Evolutionary conservation across 2,888 invertebrate genomes (phyloP), one percentile per base, ranked within the genome.

Genomic region (Mamestra brassicae): DNA sequence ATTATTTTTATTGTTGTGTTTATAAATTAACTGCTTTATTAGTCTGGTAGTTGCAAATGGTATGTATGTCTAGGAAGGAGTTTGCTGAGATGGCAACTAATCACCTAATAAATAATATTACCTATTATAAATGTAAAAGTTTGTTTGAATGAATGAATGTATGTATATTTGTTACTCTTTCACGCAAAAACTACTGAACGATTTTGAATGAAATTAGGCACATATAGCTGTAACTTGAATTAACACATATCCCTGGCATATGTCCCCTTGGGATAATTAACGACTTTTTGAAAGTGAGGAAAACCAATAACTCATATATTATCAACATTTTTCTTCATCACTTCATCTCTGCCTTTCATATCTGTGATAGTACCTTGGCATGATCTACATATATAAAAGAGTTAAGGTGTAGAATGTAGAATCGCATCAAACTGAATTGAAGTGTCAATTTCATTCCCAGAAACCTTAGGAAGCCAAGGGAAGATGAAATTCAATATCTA

Each of bases 401-500:
- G 17, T 17, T 4, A 13, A 69, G 34, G 17, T 13, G 10, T 52
- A 15, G 26, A 42, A 6, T 17, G 15, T 42, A 36, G n/a, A 13
- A 8, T 42, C 2, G 3, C 50, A 50, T 52, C 11, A 72, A 42
- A 17, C n/a, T 11, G n/a, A 58, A 58, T 36, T 42, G 47, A 57
- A 57, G 45, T 8, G 7, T 6, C 54, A 54, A 78, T 69, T 34
- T 34, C 6, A 61, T 47, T 61, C 11, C n/a, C n/a, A 26, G n/a
- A 55, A 50, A 50, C 17, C 36, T 42, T 62, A 55, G 15, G n/a
- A 52, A 61, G 78, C 47, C 45, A 61, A 45, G 36, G 26, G 13
- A 66, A 61, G 34, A 70, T 50, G 10, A 62, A 70, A 76, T 78
- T 76, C 71, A 55, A 76, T 78, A 61, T 69, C 34, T 42, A 78